Evolutionary conservation across 2,888 invertebrate species (phyloP).

Genomic region (Tortricodes alternella): DNA sequence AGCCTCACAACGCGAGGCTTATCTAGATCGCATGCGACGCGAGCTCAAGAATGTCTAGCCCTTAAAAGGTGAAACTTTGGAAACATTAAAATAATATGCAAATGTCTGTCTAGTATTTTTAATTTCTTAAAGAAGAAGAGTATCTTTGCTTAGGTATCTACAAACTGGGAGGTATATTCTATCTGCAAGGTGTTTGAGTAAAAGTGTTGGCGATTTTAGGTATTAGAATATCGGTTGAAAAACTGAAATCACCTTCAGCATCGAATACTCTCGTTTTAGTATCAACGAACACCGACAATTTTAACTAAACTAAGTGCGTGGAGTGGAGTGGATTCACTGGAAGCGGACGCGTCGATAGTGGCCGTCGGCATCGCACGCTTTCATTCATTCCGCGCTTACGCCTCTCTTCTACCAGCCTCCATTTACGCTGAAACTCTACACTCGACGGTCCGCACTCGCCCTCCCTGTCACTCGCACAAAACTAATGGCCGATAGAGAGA

Average conservation of each 20-base stretch:
- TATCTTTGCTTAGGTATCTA: too few species aligned
- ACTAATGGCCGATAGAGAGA: constrained; percentile 53
- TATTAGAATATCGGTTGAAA: too few species aligned
- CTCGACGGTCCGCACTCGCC: constrained; percentile 62
- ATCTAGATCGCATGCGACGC: constrained; percentile 23
- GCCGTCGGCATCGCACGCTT: constrained; percentile 80
- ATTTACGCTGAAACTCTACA: constrained; percentile 78
- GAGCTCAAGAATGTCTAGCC: constrained; percentile 9
- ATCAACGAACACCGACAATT: constrained; percentile 40
- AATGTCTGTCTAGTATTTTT: not conserved
- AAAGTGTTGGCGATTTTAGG: too few species aligned
- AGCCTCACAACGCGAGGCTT: constrained; percentile 10
- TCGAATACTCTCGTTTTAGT: constrained; percentile 12
- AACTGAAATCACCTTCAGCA: too few species aligned
- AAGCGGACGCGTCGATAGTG: constrained; percentile 79
- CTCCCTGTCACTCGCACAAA: constrained; percentile 56
- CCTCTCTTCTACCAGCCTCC: constrained; percentile 53
- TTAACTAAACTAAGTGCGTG: constrained; percentile 75
- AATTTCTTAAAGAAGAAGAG: too few species aligned
- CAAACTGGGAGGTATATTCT: too few species aligned
- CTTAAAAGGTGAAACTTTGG: not conserved
- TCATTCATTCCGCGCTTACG: constrained; percentile 78
- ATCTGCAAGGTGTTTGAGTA: too few species aligned
- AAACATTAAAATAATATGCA: not conserved
- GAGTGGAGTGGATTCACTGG: constrained; percentile 80